phyloP scores from a whole-genome alignment of 92 coral and sea anemone species.

The Epizoanthus scotinus region DNA sequence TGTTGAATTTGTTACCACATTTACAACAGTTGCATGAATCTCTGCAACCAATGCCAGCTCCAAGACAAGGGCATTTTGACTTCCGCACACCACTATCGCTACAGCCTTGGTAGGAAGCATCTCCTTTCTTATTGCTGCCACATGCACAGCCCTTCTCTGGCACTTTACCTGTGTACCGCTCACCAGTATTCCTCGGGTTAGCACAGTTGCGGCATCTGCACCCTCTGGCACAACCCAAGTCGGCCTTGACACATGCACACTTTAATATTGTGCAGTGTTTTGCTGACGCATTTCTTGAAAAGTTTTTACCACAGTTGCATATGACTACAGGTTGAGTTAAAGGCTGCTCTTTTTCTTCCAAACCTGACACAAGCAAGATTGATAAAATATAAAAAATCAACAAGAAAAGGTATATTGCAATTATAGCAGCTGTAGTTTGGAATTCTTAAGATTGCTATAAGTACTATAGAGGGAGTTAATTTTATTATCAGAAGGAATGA shows the following conservation, averaged over 20 bases:
- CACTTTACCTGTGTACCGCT: neutral
- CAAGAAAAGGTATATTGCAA: no score
- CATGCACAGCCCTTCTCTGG: conserved; percentile 41
- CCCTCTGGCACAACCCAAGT: conserved; percentile 37
- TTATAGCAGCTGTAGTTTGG: no score
- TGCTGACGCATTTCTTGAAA: neutral
- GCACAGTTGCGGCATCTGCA: conserved; percentile 40
- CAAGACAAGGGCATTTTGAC: conserved; percentile 44
- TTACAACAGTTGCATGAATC: conserved; percentile 32
- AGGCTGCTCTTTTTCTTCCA: conserved; percentile 11
- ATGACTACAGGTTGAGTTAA: neutral
- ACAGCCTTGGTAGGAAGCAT: conserved; percentile 26
- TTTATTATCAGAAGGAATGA: no score
- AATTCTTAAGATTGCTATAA: no score
- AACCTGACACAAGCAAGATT: neutral
- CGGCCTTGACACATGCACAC: conserved; percentile 36
- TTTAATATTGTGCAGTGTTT: conserved; percentile 23
- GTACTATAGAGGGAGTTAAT: no score
- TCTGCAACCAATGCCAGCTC: conserved; percentile 36
- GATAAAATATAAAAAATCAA: neutral
- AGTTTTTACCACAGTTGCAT: conserved; percentile 36
- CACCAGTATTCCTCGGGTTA: conserved; percentile 15
- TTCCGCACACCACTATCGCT: conserved; percentile 20
- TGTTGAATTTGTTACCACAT: conserved; percentile 37
- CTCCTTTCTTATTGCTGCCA: conserved; percentile 40